Base-by-base conservation (phyloP, 2,113 vertebrate species). In the Eptesicus fuscus region DNA sequence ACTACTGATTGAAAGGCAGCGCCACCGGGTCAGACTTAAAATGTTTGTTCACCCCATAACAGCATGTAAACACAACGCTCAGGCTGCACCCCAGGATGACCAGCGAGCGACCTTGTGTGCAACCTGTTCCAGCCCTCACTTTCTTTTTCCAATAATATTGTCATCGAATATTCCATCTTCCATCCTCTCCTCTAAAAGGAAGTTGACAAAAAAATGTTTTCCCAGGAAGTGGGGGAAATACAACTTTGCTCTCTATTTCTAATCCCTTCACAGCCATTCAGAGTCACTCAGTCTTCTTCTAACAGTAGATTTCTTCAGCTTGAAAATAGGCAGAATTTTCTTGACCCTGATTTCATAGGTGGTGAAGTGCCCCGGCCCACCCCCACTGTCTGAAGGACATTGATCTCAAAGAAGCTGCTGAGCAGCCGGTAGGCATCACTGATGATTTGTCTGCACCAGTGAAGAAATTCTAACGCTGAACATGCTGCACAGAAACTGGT, bases 131-230 rank as follows among this genome's bases (percentile, higher is more conserved):
- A 99, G 98, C 77, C 99, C 99, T 95, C 99, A 99, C 95, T 99
- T 98, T 96, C 99, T 99, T 97, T 99, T 99, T 94, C 99, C 99
- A 85, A 99, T 99, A 98, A 99, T 99, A 28, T 98, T 99, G 96
- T 99, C 99, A 94, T 99, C 99, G 96, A 99, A 99, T 98, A 99
- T 99, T 61, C 99, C 99, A 95, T 99, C 99, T 99, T 59, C 99
- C 99, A 95, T 99, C 99, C 84, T 99, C 99, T 83, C 99, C 99
- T 97, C 99, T 98, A 67, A 67, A n/a, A 67, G 14, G 14, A 67
- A n/a, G 63, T 17, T 67, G 63, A n/a, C 32, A 8, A 17, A 99
- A 98, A 91, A 99, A 98, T 83, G 99, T 99, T 98, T 99, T 99
- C 83, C 99, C 99, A 47, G 99, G 99, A 88, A 99, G 98, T n/a